Percentiles rank a stretch among this genome's conserved stretches.
Conservation (phyloP, 1,140 invertebrate species). For the Atta colombica region DNA sequence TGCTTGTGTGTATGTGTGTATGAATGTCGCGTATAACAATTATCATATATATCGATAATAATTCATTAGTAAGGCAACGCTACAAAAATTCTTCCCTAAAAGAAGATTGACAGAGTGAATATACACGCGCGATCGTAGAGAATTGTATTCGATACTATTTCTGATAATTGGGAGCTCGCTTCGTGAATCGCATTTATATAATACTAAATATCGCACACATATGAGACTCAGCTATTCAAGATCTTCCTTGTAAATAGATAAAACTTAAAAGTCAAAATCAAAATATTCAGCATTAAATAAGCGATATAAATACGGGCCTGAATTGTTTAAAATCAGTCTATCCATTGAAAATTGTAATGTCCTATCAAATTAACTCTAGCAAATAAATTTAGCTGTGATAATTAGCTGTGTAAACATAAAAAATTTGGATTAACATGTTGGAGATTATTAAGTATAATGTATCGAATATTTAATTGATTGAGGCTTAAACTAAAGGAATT, state of each 20-base stretch:
- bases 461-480: slow-evolving; percentile 12
- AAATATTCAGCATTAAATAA: slow-evolving; percentile 4
- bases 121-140: slow-evolving; percentile 12
- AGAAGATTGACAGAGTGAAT: slow-evolving; percentile 23
- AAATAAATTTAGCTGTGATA: background rate
- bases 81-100: slow-evolving; percentile 60
- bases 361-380: background rate
- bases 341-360: slow-evolving; percentile 4
- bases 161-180: slow-evolving; percentile 23
- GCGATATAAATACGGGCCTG: background rate
- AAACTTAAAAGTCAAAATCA: background rate
- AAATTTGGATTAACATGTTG: slow-evolving; percentile 18
- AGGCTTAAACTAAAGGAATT: slow-evolving; percentile 17
- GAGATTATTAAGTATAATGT: slow-evolving; percentile 28
- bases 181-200: slow-evolving; percentile 8
- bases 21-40: slow-evolving; percentile 54
- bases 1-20: slow-evolving; percentile 35
- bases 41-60: slow-evolving; percentile 67
- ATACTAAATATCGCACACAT: background rate
- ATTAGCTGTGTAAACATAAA: background rate
- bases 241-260: slow-evolving; percentile 5
- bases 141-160: slow-evolving; percentile 22
- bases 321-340: slow-evolving; percentile 20
- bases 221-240: background rate
- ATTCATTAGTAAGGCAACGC: slow-evolving; percentile 71